Evolutionary conservation across 1,140 invertebrate species (phyloP).

Genomic region (Chrysomallon squamiferum): DNA sequence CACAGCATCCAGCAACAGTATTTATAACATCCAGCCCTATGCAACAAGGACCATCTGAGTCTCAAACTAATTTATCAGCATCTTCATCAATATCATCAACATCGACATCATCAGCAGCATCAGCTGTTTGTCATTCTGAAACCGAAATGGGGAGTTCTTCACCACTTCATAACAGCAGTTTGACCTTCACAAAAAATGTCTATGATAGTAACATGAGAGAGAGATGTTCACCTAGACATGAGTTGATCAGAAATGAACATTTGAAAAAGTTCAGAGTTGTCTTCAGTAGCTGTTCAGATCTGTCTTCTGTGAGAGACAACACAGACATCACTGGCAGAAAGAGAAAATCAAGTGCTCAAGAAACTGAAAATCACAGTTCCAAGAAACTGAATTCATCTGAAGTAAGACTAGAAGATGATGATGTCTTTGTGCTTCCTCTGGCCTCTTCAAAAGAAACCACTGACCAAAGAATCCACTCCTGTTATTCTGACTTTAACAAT

Average conservation of each 20-base stretch:
- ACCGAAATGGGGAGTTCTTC: too few relatives aligned
- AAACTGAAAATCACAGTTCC: not conserved
- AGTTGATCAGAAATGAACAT: not conserved
- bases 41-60: too few relatives aligned
- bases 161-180: not conserved
- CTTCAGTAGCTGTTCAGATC: not conserved
- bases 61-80: too few relatives aligned
- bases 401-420: not conserved
- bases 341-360: conserved; percentile 10
- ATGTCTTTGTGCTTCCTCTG: not conserved
- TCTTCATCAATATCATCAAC: too few relatives aligned
- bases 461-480: too few relatives aligned
- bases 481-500: too few relatives aligned
- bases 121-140: too few relatives aligned
- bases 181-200: not conserved
- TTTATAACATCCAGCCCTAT: too few relatives aligned
- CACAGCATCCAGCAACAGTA: too few relatives aligned
- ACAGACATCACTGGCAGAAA: conserved; percentile 5
- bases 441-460: not conserved
- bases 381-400: conserved; percentile 7
- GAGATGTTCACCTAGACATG: not conserved
- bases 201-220: not conserved
- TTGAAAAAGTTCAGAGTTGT: not conserved
- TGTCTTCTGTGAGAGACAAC: not conserved
- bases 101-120: too few relatives aligned